Evolutionary conservation across 2,888 invertebrate species (phyloP), one percentile per base, ranked within the genome.

Genomic region (Gerris lacustris): DNA sequence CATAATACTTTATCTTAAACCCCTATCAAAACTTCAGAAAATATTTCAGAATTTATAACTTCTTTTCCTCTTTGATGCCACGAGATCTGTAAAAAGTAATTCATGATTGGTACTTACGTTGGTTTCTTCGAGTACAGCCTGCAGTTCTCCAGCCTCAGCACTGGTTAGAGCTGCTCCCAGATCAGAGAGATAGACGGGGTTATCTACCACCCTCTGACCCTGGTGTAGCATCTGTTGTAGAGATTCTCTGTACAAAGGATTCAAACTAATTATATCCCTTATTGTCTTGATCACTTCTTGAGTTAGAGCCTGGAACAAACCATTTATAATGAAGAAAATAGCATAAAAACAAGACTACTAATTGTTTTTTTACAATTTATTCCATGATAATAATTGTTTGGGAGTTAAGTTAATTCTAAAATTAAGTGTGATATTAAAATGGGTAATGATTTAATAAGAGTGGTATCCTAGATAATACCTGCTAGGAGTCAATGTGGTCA

Each of bases 221-320:
- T 96, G 95, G 77, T 96, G 95, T 77, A 99, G 83, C 89, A 99
- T 95, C 82, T 97, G 96, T 79, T 96, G 94, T n/a, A 99, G 86
- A 69, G 96, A 95, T 80, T 99, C 98, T 75, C 96, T 89, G 79
- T 98, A 98, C 72, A 99, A 82, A 0, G 97, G 96, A 86, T 98
- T 99, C 84, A 98, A 86, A 75, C 94, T 92, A 73, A 99, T 96
- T 72, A 99, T 96, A 82, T 99, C 99, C 70, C 96, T 84, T 75
- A 98, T 96, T 0, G 97, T 98, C 82, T 97, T 96, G 67, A 97
- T 95, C 72, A 97, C 88, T 84, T 98, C 97, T 80, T 96, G 96
- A 0, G 95, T 96, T 71, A 96, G 79, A 0, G 97, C 97, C 86
- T 87, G 76, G 5, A 78, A 77, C 71, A 11, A 4, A 62, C n/a